These are phyloP conservation scores for Polyommatus iphigenia DNA, from an alignment of 2,888 invertebrate species.

Conservation along the genomic window DNA sequence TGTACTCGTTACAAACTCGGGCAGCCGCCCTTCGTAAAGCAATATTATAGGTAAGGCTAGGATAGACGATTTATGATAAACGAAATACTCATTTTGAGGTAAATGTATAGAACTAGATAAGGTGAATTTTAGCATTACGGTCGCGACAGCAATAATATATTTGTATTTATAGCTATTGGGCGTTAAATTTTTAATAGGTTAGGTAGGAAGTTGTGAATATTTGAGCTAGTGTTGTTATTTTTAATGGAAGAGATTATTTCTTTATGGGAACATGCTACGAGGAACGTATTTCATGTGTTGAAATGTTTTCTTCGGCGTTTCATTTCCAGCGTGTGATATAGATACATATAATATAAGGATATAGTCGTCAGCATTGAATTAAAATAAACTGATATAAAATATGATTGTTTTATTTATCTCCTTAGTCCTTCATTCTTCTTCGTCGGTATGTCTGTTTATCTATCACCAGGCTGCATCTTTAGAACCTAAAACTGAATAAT, in stretches of 20 bases:
- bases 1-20: constrained; percentile 67
- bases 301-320: constrained; percentile 40
- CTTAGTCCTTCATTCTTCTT: background rate
- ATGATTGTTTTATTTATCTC: constrained; percentile 42
- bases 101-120: constrained; percentile 68
- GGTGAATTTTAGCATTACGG: constrained; percentile 57
- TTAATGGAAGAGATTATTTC: constrained; percentile 65
- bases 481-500: too few species aligned
- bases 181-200: constrained; percentile 78
- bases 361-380: constrained; percentile 76
- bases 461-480: too few species aligned
- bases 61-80: constrained; percentile 61
- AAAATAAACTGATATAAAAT: constrained; percentile 67
- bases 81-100: constrained; percentile 76
- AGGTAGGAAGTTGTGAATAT: constrained; percentile 75
- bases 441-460: background rate
- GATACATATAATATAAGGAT: constrained; percentile 72
- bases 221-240: constrained; percentile 74
- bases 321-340: constrained; percentile 78
- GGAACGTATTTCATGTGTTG: constrained; percentile 39
- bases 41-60: constrained; percentile 71
- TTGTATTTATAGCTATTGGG: constrained; percentile 79
- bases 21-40: constrained; percentile 75
- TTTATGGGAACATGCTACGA: constrained; percentile 48
- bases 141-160: constrained; percentile 80